Evolutionary conservation across 2,797 vertebrate genomes (phyloP), one percentile per base, ranked within the genome.

Genomic region (Brachymystax lenok): DNA sequence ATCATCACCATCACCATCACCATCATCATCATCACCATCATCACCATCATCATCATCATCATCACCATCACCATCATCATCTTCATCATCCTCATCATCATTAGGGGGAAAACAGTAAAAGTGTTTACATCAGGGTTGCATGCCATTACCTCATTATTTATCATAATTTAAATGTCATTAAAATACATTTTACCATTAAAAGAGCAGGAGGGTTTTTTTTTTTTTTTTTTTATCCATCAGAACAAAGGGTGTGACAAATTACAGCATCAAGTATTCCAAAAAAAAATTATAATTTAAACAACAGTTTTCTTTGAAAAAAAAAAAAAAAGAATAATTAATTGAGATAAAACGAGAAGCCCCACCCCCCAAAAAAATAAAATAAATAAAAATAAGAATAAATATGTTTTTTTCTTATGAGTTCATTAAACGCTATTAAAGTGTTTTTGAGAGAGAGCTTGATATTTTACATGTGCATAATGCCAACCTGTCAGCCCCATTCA

Each of bases 391-490:
- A n/a, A n/a, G 0, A 24, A 24, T 24, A 24, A 21, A 59, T 7
- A 5, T 8, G 7, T 59, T 3, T 59, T 59, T 56, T 8, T 56
- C 54, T 79, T 21, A 33, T 76, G 88, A 93, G 86, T 88, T 89
- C 87, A 81, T 87, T 81, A 91, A 91, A 91, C 59, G 86, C 83
- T 64, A 27, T 27, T 66, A n/a, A 59, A 88, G 84, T 54, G 69
- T 72, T 71, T 69, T 56, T 24, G 85, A n/a, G 90, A 89, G 90
- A 86, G 21, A 4, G 33, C 89, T 86, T 89, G 90, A 92, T 90
- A 88, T 87, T 91, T 91, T 92, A 93, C 91, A 94, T 93, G 93
- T 95, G 94, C 92, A 93, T 93, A 94, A 91, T 93, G 90, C 92
- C 93, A 88, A 91, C 90, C 93, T 84, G 87, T 90, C 88, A 92